These are phyloP conservation scores for Sebastes kiyomatsui DNA, from an alignment of 2,797 vertebrate species.

Conservation along the genomic window DNA sequence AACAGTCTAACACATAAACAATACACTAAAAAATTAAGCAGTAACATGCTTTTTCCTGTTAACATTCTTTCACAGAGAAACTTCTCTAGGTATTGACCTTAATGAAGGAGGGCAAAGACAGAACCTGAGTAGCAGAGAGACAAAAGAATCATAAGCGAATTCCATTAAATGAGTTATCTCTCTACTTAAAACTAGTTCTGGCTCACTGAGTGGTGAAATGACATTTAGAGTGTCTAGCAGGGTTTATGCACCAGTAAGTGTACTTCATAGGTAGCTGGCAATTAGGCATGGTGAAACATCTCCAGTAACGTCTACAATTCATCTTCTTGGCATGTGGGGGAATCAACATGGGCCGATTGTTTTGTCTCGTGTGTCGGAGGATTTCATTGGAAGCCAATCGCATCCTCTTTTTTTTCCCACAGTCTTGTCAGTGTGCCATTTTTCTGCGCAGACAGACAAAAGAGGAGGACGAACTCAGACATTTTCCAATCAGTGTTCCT, in stretches of 20 bases:
- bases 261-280: conserved; percentile 61
- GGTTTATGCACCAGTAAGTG: conserved; percentile 58
- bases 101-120: conserved; percentile 30
- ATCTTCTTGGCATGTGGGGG: conserved; percentile 48
- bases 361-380: conserved; percentile 55
- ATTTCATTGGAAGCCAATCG: conserved; percentile 54
- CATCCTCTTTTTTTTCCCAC: conserved; percentile 18
- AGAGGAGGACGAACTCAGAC: conserved; percentile 44
- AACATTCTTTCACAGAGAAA: background rate
- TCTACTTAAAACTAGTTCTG: conserved; percentile 61
- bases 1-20: background rate
- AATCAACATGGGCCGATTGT: conserved; percentile 42
- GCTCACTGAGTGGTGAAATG: conserved; percentile 73
- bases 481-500: conserved; percentile 61
- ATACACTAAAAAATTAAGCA: background rate
- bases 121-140: conserved; percentile 34
- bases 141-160: conserved; percentile 45
- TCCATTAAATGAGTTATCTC: conserved; percentile 66
- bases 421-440: conserved; percentile 58
- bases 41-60: background rate
- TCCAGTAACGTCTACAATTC: conserved; percentile 58
- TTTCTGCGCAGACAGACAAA: conserved; percentile 47
- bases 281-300: conserved; percentile 62
- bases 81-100: conserved; percentile 9
- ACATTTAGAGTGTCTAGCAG: conserved; percentile 53